Percentiles rank a stretch among this genome's conserved stretches.
Conservation (phyloP, 2,888 invertebrate species). For the Macaria notata region DNA sequence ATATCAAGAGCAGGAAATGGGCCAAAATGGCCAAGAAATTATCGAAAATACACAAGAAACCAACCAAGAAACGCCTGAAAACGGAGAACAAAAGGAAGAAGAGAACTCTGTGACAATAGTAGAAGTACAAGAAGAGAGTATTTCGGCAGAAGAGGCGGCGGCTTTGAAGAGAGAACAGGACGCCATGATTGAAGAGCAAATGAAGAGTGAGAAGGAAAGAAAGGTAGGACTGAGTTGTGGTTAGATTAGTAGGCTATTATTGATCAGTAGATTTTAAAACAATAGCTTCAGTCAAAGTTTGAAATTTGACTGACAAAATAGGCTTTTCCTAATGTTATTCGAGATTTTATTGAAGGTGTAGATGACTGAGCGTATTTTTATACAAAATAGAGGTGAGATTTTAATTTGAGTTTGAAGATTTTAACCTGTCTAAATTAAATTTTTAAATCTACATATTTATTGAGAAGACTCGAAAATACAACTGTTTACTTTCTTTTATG, state of each 20-base stretch:
- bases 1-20: slow-evolving; percentile 7
- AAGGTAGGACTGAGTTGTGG: slow-evolving; percentile 49
- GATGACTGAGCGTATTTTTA: too few relatives aligned
- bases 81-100: background rate
- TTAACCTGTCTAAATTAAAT: too few relatives aligned
- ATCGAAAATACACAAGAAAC: background rate
- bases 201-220: slow-evolving; percentile 58
- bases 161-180: slow-evolving; percentile 53
- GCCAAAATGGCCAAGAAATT: slow-evolving; percentile 7
- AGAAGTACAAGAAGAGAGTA: slow-evolving; percentile 34
- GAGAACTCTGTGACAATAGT: slow-evolving; percentile 19
- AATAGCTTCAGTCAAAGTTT: too few relatives aligned
- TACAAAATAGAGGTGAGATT: too few relatives aligned
- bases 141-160: slow-evolving; percentile 23
- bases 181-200: slow-evolving; percentile 55
- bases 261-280: too few relatives aligned
- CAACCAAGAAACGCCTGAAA: background rate
- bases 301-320: too few relatives aligned
- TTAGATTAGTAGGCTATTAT: background rate
- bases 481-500: too few relatives aligned
- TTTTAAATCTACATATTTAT: too few relatives aligned
- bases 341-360: too few relatives aligned
- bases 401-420: too few relatives aligned
- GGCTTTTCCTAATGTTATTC: too few relatives aligned
- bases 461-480: too few relatives aligned